Evolutionary conservation across 2,113 vertebrate genomes (phyloP), one percentile per base, ranked within the genome.

Genomic region (Anas platyrhynchos): DNA sequence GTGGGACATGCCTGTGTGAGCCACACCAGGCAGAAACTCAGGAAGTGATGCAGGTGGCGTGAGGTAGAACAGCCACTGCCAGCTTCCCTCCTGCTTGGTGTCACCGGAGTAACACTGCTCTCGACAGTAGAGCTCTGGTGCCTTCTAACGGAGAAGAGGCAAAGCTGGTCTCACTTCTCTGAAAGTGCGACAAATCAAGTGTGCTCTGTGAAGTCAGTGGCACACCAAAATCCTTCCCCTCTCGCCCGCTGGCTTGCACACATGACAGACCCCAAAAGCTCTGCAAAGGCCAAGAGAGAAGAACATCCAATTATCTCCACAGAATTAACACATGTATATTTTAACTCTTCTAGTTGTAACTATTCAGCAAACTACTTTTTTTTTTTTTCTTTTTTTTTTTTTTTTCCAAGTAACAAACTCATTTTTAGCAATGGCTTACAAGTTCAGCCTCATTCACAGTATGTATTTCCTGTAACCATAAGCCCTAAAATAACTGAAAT

Each of bases 91-190:
- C 34, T 2, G 6, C 26, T 2, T 50, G 7, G 9, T 46, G 56
- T 12, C 22, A 16, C 0, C 5, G 62, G 18, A 72, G 26, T 2
- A 3, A 13, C 2, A 2, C 2, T 23, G 48, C 48, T 50, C 11
- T 23, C 48, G 22, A 25, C 7, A 3, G 41, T 31, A 83, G 89
- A 71, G 54, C 89, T 88, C 88, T 89, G 88, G 83, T 89, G 92
- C 94, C 93, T 82, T 93, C 91, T 88, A 82, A 84, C 1, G 82
- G 91, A 93, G n/a, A 91, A 32, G 31, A 88, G n/a, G 31, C 26
- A 17, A 13, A 9, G 73, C 59, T 65, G 13, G 25, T 11, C 27
- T 6, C 11, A 27, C 26, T 91, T 26, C 52, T 87, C 14, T 10
- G 0, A 44, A 41, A 17, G 23, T 16, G 31, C 6, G 5, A 46